Evolutionary conservation across 2,888 invertebrate species (phyloP).

Genomic region (Orthosia gothica): DNA sequence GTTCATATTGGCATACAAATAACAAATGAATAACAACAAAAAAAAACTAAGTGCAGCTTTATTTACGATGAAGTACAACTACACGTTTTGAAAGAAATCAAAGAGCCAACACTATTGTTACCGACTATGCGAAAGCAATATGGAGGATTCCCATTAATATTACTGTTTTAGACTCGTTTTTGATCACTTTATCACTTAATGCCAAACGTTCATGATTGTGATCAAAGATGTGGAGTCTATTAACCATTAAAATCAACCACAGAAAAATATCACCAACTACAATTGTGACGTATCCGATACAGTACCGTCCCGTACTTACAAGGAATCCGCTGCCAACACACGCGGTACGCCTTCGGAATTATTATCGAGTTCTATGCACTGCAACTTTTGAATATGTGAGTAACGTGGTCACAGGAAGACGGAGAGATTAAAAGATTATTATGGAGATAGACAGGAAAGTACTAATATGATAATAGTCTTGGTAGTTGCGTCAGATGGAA

Average conservation of each 20-base stretch:
- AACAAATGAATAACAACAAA: too few relatives aligned
- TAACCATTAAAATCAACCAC: neutral
- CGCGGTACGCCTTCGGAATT: conserved; percentile 54
- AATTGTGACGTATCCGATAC: conserved; percentile 28
- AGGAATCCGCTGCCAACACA: conserved; percentile 42
- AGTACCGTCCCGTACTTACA: conserved; percentile 37
- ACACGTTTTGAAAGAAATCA: neutral
- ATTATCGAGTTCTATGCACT: conserved; percentile 52
- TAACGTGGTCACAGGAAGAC: conserved; percentile 31
- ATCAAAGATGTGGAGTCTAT: neutral
- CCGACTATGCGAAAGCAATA: too few relatives aligned
- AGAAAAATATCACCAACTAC: conserved; percentile 2
- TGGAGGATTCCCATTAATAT: too few relatives aligned
- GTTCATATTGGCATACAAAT: neutral
- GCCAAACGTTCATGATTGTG: neutral
- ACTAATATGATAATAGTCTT: neutral
- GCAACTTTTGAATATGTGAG: conserved; percentile 38
- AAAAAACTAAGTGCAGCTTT: too few relatives aligned
- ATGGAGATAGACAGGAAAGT: conserved; percentile 18
- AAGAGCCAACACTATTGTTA: neutral
- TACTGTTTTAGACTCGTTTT: neutral
- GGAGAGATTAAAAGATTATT: conserved; percentile 53
- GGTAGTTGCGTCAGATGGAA: neutral
- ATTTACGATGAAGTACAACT: too few relatives aligned
- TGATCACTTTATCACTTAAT: neutral